Evolutionary conservation across 53 echinoderm and acorn worm species (phyloP), one percentile per base, ranked within the genome.

Genomic region (Arbacia lixula): DNA sequence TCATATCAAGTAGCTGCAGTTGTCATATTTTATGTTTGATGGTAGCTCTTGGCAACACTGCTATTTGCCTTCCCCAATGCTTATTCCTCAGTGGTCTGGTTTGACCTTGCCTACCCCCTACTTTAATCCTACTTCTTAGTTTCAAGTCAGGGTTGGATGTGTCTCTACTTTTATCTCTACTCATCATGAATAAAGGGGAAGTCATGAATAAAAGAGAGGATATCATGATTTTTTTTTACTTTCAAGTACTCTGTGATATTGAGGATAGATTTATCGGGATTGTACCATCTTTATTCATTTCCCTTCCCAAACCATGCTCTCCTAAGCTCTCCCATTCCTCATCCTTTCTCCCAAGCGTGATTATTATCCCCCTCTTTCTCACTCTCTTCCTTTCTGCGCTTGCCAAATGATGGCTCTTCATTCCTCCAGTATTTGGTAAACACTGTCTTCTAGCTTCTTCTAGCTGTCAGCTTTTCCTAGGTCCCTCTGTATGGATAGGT

Each of bases 401-500:
- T n/a, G n/a, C n/a, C n/a, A n/a, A n/a, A n/a, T n/a, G n/a, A n/a
- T n/a, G n/a, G n/a, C n/a, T n/a, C n/a, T n/a, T n/a, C n/a, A n/a
- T n/a, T n/a, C n/a, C n/a, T n/a, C n/a, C n/a, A n/a, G n/a, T n/a
- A n/a, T n/a, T n/a, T n/a, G n/a, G n/a, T n/a, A n/a, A n/a, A n/a
- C n/a, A n/a, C n/a, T n/a, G n/a, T n/a, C 38, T 66, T 21, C 66
- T 37, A 66, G 38, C 66, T 66, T 66, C 36, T 37, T 66, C 66
- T 22, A 37, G 66, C 31, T 66, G 66, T 66, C 66, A 21, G 66
- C 66, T 36, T 66, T 66, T 66, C 66, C 66, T 38, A n/a, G n/a
- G n/a, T 21, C 66, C 17, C n/a, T 66, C 34, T 66, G 66, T 37
- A 66, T 21, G 66, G 36, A 38, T 38, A 20, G 66, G 66, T 66